Percentiles rank a stretch among this genome's conserved stretches.
Evolutionary conservation across 2,113 vertebrate species (phyloP).

Genomic region (Cyanoramphus novaezelandiae): DNA sequence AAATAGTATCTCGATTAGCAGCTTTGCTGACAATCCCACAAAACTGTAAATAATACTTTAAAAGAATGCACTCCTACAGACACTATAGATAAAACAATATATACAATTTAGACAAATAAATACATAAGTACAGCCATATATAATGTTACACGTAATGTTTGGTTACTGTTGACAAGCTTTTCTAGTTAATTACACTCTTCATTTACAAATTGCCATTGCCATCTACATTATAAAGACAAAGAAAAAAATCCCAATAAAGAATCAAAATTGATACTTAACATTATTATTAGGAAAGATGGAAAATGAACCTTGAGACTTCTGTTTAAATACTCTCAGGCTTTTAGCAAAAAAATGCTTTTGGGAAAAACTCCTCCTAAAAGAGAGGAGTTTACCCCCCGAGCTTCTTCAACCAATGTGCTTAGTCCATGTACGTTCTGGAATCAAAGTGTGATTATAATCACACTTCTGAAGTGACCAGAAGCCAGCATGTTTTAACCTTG

Average conservation of each 20-base stretch:
- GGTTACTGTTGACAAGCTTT: constrained; percentile 71
- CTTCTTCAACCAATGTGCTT: constrained; percentile 41
- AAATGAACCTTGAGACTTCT: constrained; percentile 59
- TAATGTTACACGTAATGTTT: constrained; percentile 73
- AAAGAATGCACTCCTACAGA: constrained; percentile 80
- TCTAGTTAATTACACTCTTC: constrained; percentile 74
- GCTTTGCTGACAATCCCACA: constrained; percentile 78
- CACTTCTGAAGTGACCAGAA: constrained; percentile 37
- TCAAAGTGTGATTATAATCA: constrained; percentile 38
- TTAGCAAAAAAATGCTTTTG: constrained; percentile 54
- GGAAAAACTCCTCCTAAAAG: constrained; percentile 65
- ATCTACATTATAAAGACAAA: constrained; percentile 51
- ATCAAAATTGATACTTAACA: constrained; percentile 45
- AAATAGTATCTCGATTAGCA: constrained; percentile 81
- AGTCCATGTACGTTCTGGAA: constrained; percentile 46
- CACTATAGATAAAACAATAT: constrained; percentile 78
- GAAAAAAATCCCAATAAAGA: constrained; percentile 54
- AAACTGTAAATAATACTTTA: constrained; percentile 77
- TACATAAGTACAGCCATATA: constrained; percentile 82
- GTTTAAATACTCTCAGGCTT: constrained; percentile 31
- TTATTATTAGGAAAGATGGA: constrained; percentile 63
- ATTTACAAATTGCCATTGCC: constrained; percentile 73
- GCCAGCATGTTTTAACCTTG: neutral
- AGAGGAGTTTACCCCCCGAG: neutral
- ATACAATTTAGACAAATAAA: constrained; percentile 83